Conservation (phyloP, 2,113 vertebrate genomes). For the Calidris pygmaea region DNA sequence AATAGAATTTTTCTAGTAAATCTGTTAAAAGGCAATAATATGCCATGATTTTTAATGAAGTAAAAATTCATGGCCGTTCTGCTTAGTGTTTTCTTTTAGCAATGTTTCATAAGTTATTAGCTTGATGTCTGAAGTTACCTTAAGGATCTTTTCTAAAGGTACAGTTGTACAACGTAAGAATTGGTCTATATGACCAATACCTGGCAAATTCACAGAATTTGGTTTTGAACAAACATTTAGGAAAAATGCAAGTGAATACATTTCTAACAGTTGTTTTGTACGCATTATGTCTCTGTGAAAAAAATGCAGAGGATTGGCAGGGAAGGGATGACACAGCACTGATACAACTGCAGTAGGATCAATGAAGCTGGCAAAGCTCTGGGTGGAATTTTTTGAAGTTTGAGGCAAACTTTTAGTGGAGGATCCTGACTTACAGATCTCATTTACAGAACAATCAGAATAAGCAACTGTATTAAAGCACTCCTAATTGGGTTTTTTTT, state of each 20-base stretch:
- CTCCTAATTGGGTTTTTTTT: not conserved
- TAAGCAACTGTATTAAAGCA: not conserved
- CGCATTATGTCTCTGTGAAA: not conserved
- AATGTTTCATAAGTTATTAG: not conserved
- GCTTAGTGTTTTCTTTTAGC: not conserved
- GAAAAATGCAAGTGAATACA: not conserved
- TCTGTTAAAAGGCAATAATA: not conserved
- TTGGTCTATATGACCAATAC: not conserved
- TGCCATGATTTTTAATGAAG: not conserved
- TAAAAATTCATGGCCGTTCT: not conserved
- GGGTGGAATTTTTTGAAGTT: not conserved
- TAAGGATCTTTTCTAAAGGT: not conserved
- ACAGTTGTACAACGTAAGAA: not conserved
- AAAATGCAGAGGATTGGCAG: not conserved
- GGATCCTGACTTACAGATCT: not conserved
- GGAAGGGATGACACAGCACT: not conserved
- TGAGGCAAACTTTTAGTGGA: not conserved
- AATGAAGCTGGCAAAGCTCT: not conserved
- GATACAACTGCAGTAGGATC: conserved; percentile 6
- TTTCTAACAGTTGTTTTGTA: not conserved
- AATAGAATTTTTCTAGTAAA: not conserved
- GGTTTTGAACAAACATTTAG: not conserved
- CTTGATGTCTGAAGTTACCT: not conserved
- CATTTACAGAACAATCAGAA: not conserved
- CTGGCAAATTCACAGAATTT: not conserved